Evolutionary conservation across 30 jellyfish, hydroid and myxozoan species (phyloP).

Genomic region (Aurelia sp.): DNA sequence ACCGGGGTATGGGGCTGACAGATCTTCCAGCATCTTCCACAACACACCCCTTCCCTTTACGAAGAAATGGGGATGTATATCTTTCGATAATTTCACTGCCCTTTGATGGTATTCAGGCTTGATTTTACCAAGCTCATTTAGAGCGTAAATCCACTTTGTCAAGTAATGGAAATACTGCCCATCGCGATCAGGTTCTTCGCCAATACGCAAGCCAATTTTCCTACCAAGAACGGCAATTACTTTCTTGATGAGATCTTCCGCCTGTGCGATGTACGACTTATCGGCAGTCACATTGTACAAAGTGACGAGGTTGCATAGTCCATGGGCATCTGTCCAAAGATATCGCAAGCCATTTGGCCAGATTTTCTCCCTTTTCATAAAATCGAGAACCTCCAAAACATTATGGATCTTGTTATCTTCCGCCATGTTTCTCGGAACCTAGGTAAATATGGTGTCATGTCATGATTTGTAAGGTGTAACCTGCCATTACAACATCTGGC

Average conservation of each 20-base stretch:
- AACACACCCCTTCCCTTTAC: slow-evolving; percentile 44
- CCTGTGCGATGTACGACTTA: slow-evolving; percentile 1
- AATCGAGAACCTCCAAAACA: slow-evolving; percentile 15
- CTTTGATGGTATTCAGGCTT: slow-evolving; percentile 37
- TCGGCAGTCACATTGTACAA: slow-evolving; percentile 27
- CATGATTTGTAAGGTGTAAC: background rate
- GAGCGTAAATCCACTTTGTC: slow-evolving; percentile 64
- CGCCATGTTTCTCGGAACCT: slow-evolving; percentile 42
- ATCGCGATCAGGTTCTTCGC: slow-evolving; percentile 60
- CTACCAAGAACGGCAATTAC: slow-evolving; percentile 28
- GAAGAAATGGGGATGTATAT: slow-evolving; percentile 42
- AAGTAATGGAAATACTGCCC: slow-evolving; percentile 60
- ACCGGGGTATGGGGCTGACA: slow-evolving; percentile 49
- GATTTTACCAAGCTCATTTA: slow-evolving; percentile 25
- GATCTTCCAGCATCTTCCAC: slow-evolving; percentile 48
- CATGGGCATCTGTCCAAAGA: slow-evolving; percentile 63
- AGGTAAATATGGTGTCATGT: slow-evolving; percentile 1
- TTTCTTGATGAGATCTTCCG: slow-evolving; percentile 13
- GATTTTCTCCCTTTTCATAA: slow-evolving; percentile 27
- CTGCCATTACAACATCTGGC: too few relatives aligned
- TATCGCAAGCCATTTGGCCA: slow-evolving; percentile 61
- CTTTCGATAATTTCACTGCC: slow-evolving; percentile 47
- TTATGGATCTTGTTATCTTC: slow-evolving; percentile 1
- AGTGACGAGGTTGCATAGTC: slow-evolving; percentile 36
- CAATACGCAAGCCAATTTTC: slow-evolving; percentile 32